phyloP scores from a whole-genome alignment of 1,140 invertebrate species.

The Plectrocnemia conspersa region DNA sequence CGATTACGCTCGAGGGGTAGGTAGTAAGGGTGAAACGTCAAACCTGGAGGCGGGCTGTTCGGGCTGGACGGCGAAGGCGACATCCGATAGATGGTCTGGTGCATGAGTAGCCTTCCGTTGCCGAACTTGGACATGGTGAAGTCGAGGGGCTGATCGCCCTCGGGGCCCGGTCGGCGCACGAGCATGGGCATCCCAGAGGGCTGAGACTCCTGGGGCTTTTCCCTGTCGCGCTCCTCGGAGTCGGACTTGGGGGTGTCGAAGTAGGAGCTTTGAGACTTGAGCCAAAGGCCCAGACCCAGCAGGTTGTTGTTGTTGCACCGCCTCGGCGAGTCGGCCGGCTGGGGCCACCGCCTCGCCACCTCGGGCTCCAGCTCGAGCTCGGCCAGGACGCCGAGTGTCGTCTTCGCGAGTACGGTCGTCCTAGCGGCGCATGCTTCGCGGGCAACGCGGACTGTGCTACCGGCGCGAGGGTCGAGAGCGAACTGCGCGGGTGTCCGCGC shows the following conservation, averaged over 20 bases:
- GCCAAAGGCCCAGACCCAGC: constrained; percentile 10
- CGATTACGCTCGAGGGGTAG: too few species aligned
- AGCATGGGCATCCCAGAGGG: constrained; percentile 36
- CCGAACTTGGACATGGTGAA: constrained; percentile 50
- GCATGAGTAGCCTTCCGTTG: constrained; percentile 36
- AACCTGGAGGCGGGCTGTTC: constrained; percentile 36
- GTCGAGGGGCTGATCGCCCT: constrained; percentile 45
- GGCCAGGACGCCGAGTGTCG: background rate
- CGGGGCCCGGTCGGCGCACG: constrained; percentile 34
- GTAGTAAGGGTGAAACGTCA: too few species aligned
- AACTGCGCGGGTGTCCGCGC: constrained; percentile 19
- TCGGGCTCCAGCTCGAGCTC: background rate
- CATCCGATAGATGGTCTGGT: constrained; percentile 24
- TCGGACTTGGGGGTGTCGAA: constrained; percentile 3
- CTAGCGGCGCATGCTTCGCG: background rate
- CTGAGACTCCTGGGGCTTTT: background rate
- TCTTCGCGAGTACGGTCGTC: background rate
- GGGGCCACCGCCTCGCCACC: constrained; percentile 13
- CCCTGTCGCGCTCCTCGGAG: background rate
- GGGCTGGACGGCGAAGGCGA: constrained; percentile 16
- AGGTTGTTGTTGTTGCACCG: constrained; percentile 27
- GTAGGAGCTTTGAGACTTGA: constrained; percentile 14
- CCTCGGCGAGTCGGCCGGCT: constrained; percentile 16
- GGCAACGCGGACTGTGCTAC: constrained; percentile 4
- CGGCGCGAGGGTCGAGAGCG: constrained; percentile 15